Percentiles rank a stretch among this genome's conserved stretches.
These are phyloP conservation scores for Halictus ligatus DNA, from an alignment of 2,888 invertebrate species.

Conservation along the genomic window DNA sequence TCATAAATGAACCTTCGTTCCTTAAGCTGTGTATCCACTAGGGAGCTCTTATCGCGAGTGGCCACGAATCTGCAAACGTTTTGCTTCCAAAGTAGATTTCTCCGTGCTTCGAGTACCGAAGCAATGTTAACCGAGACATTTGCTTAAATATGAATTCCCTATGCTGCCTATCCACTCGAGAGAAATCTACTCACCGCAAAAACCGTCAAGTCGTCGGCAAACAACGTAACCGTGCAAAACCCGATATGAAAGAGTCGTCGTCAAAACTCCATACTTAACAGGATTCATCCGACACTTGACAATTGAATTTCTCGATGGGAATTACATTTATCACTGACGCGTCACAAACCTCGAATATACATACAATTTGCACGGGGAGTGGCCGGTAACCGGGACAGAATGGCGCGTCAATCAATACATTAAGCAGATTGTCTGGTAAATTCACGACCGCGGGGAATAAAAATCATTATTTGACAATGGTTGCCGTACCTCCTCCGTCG, in stretches of 20 bases:
- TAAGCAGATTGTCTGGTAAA: background rate
- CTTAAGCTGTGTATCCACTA: too few species aligned
- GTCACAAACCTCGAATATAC: background rate
- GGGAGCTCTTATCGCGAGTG: too few species aligned
- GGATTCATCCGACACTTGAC: conserved; percentile 8
- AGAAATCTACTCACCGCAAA: background rate
- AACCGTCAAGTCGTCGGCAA: background rate
- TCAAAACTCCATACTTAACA: background rate
- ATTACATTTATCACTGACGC: conserved; percentile 13
- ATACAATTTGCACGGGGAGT: background rate
- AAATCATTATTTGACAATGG: background rate
- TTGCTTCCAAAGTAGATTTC: background rate
- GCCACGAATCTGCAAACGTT: background rate
- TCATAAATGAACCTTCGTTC: too few species aligned
- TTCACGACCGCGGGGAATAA: background rate
- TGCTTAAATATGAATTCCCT: background rate
- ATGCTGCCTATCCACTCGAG: background rate
- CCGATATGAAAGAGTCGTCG: background rate
- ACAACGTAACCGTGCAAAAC: background rate
- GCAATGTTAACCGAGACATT: background rate
- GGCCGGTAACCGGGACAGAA: background rate
- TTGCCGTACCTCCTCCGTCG: background rate
- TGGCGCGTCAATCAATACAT: conserved; percentile 7
- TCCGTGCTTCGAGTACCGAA: background rate
- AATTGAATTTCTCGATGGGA: conserved; percentile 23